These are phyloP conservation scores for Drosophila kanapiae DNA, from an alignment of 1,140 invertebrate species.

Conservation along the genomic window DNA sequence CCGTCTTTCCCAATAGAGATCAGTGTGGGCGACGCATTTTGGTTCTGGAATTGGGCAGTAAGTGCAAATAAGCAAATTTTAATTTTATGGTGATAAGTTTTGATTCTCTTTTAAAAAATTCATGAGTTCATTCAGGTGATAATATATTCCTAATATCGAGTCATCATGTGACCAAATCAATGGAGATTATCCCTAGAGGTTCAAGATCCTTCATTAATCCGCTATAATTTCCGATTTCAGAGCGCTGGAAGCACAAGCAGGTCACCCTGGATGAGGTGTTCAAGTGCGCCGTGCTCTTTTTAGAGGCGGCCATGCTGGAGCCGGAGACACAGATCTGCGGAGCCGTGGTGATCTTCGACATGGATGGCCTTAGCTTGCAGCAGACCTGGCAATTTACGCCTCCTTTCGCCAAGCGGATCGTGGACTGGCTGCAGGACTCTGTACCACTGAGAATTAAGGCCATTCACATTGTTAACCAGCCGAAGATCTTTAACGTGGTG, in stretches of 20 bases:
- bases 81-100: neutral
- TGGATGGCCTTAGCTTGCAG: conserved; percentile 92
- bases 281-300: conserved; percentile 92
- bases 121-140: neutral
- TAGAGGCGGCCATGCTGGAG: conserved; percentile 93
- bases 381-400: conserved; percentile 94
- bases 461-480: conserved; percentile 95
- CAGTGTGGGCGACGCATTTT: conserved; percentile 90
- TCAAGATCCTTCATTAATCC: conserved; percentile 3
- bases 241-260: conserved; percentile 94
- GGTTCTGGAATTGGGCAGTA: conserved; percentile 92
- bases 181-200: too few species aligned
- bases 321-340: conserved; percentile 91
- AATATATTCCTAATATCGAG: too few species aligned
- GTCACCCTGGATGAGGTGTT: conserved; percentile 92
- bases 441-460: conserved; percentile 93
- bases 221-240: conserved; percentile 83
- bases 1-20: conserved; percentile 91
- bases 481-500: conserved; percentile 94
- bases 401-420: conserved; percentile 92
- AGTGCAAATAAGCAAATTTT: conserved; percentile 82
- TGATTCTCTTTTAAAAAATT: neutral
- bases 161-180: neutral
- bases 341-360: conserved; percentile 92
- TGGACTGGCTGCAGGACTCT: conserved; percentile 92